These are phyloP conservation scores for Poecilobothrus nobilitatus DNA, from an alignment of 2,888 invertebrate species.

Conservation along the genomic window DNA sequence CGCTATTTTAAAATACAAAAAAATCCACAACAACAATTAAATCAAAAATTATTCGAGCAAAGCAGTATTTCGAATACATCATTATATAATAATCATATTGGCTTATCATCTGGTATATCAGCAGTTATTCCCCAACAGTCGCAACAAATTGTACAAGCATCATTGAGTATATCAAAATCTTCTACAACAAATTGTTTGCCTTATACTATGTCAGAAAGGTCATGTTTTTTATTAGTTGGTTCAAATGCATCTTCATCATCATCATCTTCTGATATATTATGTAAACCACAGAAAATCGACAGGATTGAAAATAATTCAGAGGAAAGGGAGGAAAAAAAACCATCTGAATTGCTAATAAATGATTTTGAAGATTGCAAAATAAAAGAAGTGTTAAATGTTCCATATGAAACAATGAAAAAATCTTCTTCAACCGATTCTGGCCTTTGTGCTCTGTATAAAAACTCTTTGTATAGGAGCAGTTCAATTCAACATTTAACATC, in stretches of 20 bases:
- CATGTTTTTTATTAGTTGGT: neutral
- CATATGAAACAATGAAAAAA: neutral
- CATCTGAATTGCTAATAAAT: neutral
- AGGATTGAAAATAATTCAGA: neutral
- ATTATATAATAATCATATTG: neutral
- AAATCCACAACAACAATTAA: neutral
- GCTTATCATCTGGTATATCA: no score
- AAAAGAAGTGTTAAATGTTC: neutral
- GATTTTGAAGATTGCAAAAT: neutral
- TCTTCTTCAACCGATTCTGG: neutral
- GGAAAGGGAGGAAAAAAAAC: neutral
- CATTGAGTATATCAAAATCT: neutral
- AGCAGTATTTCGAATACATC: neutral
- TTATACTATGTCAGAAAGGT: neutral
- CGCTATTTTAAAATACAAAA: neutral
- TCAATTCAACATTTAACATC: neutral
- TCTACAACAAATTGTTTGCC: neutral
- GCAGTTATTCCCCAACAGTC: neutral
- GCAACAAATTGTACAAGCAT: neutral
- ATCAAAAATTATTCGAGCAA: neutral
- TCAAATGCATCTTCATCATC: neutral
- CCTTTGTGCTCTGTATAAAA: neutral
- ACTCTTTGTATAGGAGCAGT: neutral
- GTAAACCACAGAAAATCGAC: neutral
- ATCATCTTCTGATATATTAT: no score